phyloP scores from a whole-genome alignment of 1,140 invertebrate species.

The Drosophila virilis region DNA sequence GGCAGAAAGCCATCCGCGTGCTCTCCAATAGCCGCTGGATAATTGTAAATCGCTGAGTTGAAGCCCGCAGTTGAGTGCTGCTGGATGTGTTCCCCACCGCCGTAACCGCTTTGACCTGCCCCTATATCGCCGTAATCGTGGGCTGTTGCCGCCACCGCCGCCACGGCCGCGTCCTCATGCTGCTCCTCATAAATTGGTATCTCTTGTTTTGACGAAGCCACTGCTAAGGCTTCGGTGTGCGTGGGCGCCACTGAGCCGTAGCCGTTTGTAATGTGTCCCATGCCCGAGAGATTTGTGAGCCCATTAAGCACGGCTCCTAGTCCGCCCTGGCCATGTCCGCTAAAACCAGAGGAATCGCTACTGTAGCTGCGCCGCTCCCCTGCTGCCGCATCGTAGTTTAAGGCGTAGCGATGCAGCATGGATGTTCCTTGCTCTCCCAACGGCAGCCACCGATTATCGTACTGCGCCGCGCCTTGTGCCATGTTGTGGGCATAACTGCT shows the following conservation, averaged over 20 bases:
- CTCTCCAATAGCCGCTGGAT: slow-evolving; percentile 44
- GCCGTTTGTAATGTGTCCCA: slow-evolving; percentile 76
- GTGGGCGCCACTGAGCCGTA: slow-evolving; percentile 70
- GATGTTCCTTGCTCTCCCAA: slow-evolving; percentile 43
- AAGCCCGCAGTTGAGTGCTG: slow-evolving; percentile 46
- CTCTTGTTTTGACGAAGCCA: slow-evolving; percentile 70
- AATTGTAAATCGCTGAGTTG: slow-evolving; percentile 67
- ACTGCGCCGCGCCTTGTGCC: slow-evolving; percentile 30
- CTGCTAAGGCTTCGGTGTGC: slow-evolving; percentile 59
- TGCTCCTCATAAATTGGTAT: slow-evolving; percentile 83
- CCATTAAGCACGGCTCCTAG: slow-evolving; percentile 66
- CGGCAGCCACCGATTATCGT: slow-evolving; percentile 68
- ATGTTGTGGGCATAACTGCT: slow-evolving; percentile 44
- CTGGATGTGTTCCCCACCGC: slow-evolving; percentile 32
- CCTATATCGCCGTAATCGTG: slow-evolving; percentile 40
- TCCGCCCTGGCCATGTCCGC: slow-evolving; percentile 35
- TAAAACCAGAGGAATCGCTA: slow-evolving; percentile 25
- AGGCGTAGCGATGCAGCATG: slow-evolving; percentile 44
- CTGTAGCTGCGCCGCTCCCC: slow-evolving; percentile 37
- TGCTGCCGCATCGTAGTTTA: slow-evolving; percentile 21
- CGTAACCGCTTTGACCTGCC: slow-evolving; percentile 33
- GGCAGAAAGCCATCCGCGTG: slow-evolving; percentile 22
- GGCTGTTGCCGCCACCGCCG: slow-evolving; percentile 56
- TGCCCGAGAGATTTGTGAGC: slow-evolving; percentile 75
- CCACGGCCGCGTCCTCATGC: slow-evolving; percentile 74